These are phyloP conservation scores for Dorcus parallelipipedus DNA, from an alignment of 2,888 invertebrate genomes.

Conservation along the genomic window DNA sequence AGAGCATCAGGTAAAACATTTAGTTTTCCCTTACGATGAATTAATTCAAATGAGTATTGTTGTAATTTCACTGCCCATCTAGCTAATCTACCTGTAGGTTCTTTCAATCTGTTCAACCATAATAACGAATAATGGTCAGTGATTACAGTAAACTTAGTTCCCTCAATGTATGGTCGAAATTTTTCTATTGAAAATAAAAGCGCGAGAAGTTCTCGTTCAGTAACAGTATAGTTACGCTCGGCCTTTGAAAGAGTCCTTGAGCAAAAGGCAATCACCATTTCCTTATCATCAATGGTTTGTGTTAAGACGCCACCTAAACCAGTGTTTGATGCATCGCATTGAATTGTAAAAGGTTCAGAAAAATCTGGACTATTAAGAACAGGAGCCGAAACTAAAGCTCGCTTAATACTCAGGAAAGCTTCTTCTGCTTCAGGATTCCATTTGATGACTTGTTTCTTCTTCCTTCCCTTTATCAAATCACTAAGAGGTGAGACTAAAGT, in stretches of 20 bases:
- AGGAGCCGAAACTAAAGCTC: slow-evolving; percentile 24
- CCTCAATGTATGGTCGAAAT: slow-evolving; percentile 24
- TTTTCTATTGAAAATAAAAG: slow-evolving; percentile 17
- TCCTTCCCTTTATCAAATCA: background rate
- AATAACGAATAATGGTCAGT: slow-evolving; percentile 29
- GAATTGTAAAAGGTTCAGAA: no score
- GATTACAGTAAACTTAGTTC: slow-evolving; percentile 26
- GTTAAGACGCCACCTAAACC: slow-evolving; percentile 26
- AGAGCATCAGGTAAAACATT: no score
- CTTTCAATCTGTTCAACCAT: slow-evolving; percentile 26
- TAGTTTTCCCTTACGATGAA: no score
- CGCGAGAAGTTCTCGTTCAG: slow-evolving; percentile 19
- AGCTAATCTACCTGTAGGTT: slow-evolving; percentile 29
- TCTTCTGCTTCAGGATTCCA: no score
- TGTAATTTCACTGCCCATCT: slow-evolving; percentile 26
- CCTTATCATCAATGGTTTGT: slow-evolving; percentile 23
- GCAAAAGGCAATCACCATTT: slow-evolving; percentile 19
- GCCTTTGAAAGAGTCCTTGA: slow-evolving; percentile 13
- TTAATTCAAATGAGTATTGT: slow-evolving; percentile 13
- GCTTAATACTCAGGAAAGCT: slow-evolving; percentile 19
- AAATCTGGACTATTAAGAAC: slow-evolving; percentile 19
- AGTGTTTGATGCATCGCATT: no score
- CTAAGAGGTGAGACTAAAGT: background rate
- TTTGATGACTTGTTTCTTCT: no score
- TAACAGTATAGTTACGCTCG: slow-evolving; percentile 16